phyloP scores from a whole-genome alignment of 2,113 vertebrate species.

The Brachirus orientalis region DNA sequence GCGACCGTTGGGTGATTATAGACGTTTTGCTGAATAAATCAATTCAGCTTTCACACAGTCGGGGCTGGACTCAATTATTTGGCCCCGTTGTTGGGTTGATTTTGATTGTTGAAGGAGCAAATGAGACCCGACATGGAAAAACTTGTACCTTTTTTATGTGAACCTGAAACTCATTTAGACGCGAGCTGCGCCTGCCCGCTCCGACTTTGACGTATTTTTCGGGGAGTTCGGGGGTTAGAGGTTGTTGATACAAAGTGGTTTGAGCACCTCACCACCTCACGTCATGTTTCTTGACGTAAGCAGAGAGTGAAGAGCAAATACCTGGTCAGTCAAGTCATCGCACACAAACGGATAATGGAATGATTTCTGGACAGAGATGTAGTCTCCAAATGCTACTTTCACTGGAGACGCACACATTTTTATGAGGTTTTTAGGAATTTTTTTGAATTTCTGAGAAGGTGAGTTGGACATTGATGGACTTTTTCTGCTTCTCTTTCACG shows the following conservation, averaged over 20 bases:
- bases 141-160: slow-evolving; percentile 55
- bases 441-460: background rate
- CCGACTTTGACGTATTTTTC: slow-evolving; percentile 41
- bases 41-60: slow-evolving; percentile 47
- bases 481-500: no score
- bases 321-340: slow-evolving; percentile 64
- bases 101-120: slow-evolving; percentile 66
- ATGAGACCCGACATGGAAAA: slow-evolving; percentile 73
- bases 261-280: slow-evolving; percentile 10
- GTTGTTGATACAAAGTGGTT: slow-evolving; percentile 47
- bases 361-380: slow-evolving; percentile 48
- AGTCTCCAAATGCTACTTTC: slow-evolving; percentile 30
- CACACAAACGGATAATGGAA: slow-evolving; percentile 68
- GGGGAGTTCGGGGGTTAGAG: slow-evolving; percentile 33
- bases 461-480: no score
- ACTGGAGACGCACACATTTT: background rate
- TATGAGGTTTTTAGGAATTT: background rate
- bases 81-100: slow-evolving; percentile 52
- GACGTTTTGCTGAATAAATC: slow-evolving; percentile 66
- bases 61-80: slow-evolving; percentile 62
- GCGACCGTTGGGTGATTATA: slow-evolving; percentile 50
- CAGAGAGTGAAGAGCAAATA: slow-evolving; percentile 68
- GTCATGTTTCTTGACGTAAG: slow-evolving; percentile 68
- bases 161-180: slow-evolving; percentile 57
- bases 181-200: slow-evolving; percentile 52